These are phyloP conservation scores for Drosophila colorata DNA, from an alignment of 2,888 invertebrate genomes.

Conservation along the genomic window DNA sequence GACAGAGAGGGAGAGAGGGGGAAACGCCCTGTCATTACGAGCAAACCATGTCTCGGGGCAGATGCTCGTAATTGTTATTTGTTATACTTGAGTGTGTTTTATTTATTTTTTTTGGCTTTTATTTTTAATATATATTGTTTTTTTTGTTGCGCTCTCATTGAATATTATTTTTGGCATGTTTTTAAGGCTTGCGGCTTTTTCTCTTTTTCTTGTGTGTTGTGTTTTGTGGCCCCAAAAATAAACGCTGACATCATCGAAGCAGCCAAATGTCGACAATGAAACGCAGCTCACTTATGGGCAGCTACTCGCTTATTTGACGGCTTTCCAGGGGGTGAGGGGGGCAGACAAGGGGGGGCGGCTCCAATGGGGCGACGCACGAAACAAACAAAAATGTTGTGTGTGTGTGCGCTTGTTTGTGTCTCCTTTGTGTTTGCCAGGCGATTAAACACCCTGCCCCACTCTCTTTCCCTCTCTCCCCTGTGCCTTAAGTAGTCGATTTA, in stretches of 20 bases:
- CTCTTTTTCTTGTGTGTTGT: conserved; percentile 35
- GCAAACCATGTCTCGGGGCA: conserved; percentile 13
- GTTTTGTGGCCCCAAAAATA: conserved; percentile 68
- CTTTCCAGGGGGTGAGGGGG: neutral
- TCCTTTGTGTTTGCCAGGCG: conserved; percentile 28
- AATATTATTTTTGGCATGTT: conserved; percentile 81
- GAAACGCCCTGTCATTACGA: conserved; percentile 24
- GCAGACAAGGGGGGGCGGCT: neutral
- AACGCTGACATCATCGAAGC: conserved; percentile 72
- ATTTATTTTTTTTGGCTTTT: conserved; percentile 24
- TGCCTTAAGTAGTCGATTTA: neutral
- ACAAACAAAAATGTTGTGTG: conserved; percentile 37
- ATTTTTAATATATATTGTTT: conserved; percentile 11
- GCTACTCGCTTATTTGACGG: conserved; percentile 11
- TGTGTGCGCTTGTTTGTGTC: conserved; percentile 1
- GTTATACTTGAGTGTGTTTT: conserved; percentile 29
- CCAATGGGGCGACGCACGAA: conserved; percentile 5
- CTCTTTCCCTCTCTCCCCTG: neutral
- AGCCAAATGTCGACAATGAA: conserved; percentile 63
- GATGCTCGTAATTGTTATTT: conserved; percentile 54
- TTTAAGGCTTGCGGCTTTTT: conserved; percentile 52
- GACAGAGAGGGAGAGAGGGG: no score
- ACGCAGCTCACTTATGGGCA: conserved; percentile 65
- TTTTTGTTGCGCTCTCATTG: conserved; percentile 45
- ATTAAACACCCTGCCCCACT: conserved; percentile 6